Conservation (phyloP, 2,797 vertebrate species). For the Centroberyx gerrardi region DNA sequence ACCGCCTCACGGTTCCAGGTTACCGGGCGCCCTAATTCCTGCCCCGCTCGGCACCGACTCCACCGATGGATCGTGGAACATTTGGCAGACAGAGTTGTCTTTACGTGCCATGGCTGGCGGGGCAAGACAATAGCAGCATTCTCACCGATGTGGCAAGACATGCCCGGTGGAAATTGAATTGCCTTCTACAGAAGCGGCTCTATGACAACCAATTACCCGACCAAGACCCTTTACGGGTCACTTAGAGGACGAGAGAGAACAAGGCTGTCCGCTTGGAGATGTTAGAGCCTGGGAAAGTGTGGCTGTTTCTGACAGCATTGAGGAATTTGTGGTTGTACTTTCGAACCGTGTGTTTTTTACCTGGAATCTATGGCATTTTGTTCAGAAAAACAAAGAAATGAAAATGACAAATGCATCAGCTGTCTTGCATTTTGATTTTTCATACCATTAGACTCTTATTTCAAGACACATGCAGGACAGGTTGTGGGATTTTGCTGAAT, state of each 20-base stretch:
- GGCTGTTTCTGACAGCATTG: background rate
- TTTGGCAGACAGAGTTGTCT: slow-evolving; percentile 41
- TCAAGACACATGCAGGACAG: background rate
- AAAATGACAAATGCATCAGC: too few relatives aligned
- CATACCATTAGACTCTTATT: background rate
- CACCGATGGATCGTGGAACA: slow-evolving; percentile 5
- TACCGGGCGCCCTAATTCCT: slow-evolving; percentile 35
- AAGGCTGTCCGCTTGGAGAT: slow-evolving; percentile 15
- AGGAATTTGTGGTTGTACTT: background rate
- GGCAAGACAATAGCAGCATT: slow-evolving; percentile 66
- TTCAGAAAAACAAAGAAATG: background rate
- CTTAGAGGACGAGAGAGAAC: slow-evolving; percentile 50
- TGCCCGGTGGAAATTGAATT: slow-evolving; percentile 71
- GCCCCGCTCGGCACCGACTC: slow-evolving; percentile 8
- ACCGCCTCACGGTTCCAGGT: slow-evolving; percentile 48
- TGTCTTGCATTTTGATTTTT: background rate
- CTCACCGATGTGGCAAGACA: slow-evolving; percentile 64
- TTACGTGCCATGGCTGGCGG: slow-evolving; percentile 50
- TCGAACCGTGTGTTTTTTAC: background rate
- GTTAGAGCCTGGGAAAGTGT: slow-evolving; percentile 42
- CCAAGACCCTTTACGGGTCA: slow-evolving; percentile 59
- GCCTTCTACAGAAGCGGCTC: slow-evolving; percentile 68
- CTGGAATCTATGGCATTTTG: background rate
- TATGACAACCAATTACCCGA: slow-evolving; percentile 70
- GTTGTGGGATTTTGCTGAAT: background rate